Evolutionary conservation across 2,888 invertebrate species (phyloP).

Genomic region (Eupithecia centaureata): DNA sequence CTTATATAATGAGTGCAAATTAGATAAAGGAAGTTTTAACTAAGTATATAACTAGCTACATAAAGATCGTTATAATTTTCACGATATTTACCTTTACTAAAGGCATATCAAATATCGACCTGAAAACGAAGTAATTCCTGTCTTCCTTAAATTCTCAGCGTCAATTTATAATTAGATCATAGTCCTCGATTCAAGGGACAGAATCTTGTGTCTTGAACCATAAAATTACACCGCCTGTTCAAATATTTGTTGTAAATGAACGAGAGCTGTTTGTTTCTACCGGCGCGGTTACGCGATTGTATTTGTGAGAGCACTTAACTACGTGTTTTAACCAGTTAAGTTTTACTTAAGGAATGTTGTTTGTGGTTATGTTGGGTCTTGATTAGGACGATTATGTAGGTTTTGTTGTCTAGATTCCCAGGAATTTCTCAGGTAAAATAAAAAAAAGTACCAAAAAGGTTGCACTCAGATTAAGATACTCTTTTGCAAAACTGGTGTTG

Average conservation of each 20-base stretch:
- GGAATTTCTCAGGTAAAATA: no score
- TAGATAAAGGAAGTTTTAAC: no score
- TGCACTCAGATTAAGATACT: no score
- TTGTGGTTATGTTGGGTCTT: constrained; percentile 2
- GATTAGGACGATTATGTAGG: not conserved
- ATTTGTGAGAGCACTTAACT: constrained; percentile 60
- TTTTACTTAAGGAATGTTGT: constrained; percentile 9
- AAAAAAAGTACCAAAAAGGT: no score
- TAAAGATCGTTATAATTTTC: not conserved
- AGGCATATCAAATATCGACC: not conserved
- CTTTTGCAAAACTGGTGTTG: no score
- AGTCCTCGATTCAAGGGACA: not conserved
- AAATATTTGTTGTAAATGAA: constrained; percentile 72
- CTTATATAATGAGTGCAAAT: not conserved
- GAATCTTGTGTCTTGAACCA: constrained; percentile 28
- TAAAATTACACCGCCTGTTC: constrained; percentile 48
- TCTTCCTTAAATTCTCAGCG: no score
- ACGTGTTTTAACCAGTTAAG: constrained; percentile 47
- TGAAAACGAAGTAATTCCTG: not conserved
- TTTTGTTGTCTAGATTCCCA: not conserved
- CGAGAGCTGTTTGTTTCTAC: constrained; percentile 65
- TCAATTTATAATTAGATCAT: not conserved
- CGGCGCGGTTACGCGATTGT: constrained; percentile 50
- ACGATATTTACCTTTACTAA: not conserved
- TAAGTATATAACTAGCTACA: no score